Base-by-base conservation (phyloP, 2,113 vertebrate species). In the Hoplias malabaricus region DNA sequence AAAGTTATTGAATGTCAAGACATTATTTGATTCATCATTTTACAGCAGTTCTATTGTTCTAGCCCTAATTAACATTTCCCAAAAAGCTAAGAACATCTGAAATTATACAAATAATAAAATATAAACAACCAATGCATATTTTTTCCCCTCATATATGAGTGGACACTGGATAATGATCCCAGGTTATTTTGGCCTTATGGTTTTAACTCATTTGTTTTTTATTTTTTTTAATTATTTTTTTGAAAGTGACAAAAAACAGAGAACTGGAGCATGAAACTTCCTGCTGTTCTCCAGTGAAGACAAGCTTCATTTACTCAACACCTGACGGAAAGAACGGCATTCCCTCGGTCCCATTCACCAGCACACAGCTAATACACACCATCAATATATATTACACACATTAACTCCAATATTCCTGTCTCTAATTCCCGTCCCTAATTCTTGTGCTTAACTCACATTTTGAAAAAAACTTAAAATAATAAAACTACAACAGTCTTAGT, bases 161-260 rank as follows among this genome's bases (percentile, higher is more conserved):
- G 23, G 68, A 71, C 65, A n/a, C 78, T 61, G 69, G 78, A 69
- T 75, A 78, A 79, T 69, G 40, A 61, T 75, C 79, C 77, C 34
- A 29, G 69, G 83, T 77, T 66, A 69, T 82, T 77, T 81, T 84
- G 84, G 84, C 82, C 73, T 67, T 82, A 50, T 74, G 61, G 54
- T 85, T 85, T 87, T 84, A 88, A 81, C 75, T 89, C 66, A 89
- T 91, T 93, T 87, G 77, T 89, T 89, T 89, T 88, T 80, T 82
- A 87, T 83, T 67, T 87, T 88, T 88, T 72, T 81, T 59, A 77
- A 80, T 82, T 88, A 84, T 67, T 87, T 88, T 88, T 72, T 81
- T 59, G 78, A 88, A 87, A 86, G 83, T 80, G 62, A 70, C 83
- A 80, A 86, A 86, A 83, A 84, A 53, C 73, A 82, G 80, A 75